Base-by-base conservation (phyloP, 2,113 vertebrate species). In the Pelmatolapia mariae region DNA sequence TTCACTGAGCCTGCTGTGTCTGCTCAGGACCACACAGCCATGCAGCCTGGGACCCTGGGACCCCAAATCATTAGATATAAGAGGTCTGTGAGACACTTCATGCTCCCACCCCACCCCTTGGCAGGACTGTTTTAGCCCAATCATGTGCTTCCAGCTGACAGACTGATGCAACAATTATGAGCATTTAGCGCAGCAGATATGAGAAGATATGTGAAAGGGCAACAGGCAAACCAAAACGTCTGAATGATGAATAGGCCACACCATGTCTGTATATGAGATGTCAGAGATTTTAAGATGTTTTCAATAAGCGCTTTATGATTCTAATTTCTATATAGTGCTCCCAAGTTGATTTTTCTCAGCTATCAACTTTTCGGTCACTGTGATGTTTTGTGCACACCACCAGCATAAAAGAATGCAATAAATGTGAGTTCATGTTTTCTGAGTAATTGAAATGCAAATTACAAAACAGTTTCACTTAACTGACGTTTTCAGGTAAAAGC, bases 101-200 rank as follows among this genome's bases (percentile, higher is more conserved):
- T 50, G 40, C 84, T 47, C 85, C 57, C 78, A 4, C 66, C 53
- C 81, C 26, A 40, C 26, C 87, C 86, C 80, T 84, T 85, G 24
- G 33, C 86, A 84, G 89, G 92, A 94, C 91, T 88, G 81, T 97
- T 97, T 97, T 95, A 96, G 96, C 92, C 96, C 96, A 97, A 97
- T 98, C 97, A 96, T 96, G 96, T 97, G 96, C 96, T 96, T 96
- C 96, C 95, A 95, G 96, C 96, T 97, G 98, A 98, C 97, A 98
- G 97, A 97, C 97, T 97, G 97, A 98, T 94, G 96, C 96, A 97
- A 96, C 97, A 97, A 98, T 98, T 97, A 98, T 96, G 96, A 96
- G 95, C 96, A 97, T 97, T 98, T 97, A 98, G 97, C 79, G 84
- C 89, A 94, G 95, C 94, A 96, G 94, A 95, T 95, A 96, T 97